Base-by-base conservation (phyloP, 30 jellyfish, hydroid and myxozoan genomes). In the Hydractinia symbiolongicarpus region DNA sequence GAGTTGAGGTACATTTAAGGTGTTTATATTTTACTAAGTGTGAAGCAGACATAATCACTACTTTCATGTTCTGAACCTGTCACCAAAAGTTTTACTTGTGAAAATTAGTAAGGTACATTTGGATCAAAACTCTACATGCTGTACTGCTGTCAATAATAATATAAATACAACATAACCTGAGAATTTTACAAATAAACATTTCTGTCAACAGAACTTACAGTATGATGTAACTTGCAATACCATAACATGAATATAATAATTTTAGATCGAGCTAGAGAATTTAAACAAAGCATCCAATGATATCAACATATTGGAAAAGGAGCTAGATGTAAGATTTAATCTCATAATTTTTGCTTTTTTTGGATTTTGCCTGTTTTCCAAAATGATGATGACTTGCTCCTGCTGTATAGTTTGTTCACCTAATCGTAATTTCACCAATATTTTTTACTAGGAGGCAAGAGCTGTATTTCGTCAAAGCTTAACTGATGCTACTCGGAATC, bases 211-310 rank as follows among this genome's bases (percentile, higher is more conserved):
- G 44, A 30, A 30, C 44, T 30, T 30, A 30, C 44, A 30, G 44
- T 30, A 30, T 30, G 44, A 30, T 30, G 44, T 30, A 30, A 30
- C 44, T 30, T 30, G 44, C 44, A 30, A 30, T 30, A 2, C 2
- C 44, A 30, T 30, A 30, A 30, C 44, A 30, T 30, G 44, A 30
- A 30, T 30, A 30, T 30, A 30, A 4, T 13, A 5, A 14, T 72
- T 73, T 5, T 58, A 91, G 98, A 88, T 76, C 50, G 98, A 91
- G 81, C 89, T 91, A 3, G 98, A 91, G 68, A 86, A 87, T 21
- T 87, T 91, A 55, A 91, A 91, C 94, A 78, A 83, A 8, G 96
- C 98, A 7, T 86, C 98, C 50, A 87, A 83, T 73, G 86, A 78
- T 19, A 91, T 91, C 16, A 91, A 91, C 74, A 79, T 82, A 30